Conservation (phyloP, 2,113 vertebrate species). For the Tyto alba region DNA sequence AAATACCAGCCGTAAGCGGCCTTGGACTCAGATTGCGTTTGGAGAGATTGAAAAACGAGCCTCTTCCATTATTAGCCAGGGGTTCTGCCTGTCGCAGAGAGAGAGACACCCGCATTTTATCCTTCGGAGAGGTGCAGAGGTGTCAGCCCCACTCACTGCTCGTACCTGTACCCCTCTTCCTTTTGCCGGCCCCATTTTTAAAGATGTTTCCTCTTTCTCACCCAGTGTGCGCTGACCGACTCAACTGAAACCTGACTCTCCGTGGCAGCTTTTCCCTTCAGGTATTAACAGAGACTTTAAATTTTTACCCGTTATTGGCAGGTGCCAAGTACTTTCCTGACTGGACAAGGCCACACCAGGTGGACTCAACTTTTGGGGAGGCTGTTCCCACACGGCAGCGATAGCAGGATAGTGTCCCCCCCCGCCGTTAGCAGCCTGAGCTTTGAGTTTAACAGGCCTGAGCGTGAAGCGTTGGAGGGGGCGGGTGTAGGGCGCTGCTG, state of each 20-base stretch:
- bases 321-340: not conserved
- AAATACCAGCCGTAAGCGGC: not conserved
- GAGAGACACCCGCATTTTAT: not conserved
- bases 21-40: not conserved
- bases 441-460: not conserved
- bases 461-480: not conserved
- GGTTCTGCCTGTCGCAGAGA: not conserved
- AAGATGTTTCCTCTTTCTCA: not conserved
- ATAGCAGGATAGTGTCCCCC: not conserved
- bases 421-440: no score
- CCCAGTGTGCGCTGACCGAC: not conserved
- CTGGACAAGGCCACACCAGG: not conserved
- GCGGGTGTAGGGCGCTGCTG: rapidly evolving
- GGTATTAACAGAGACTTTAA: not conserved
- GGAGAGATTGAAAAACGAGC: not conserved
- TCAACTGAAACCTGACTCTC: not conserved
- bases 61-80: not conserved
- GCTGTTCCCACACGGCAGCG: not conserved
- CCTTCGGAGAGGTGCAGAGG: not conserved
- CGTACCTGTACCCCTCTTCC: not conserved
- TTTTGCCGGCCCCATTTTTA: not conserved
- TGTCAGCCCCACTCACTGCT: not conserved
- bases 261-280: not conserved
- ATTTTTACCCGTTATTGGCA: not conserved
- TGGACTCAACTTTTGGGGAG: not conserved